Evolutionary conservation across 1,140 invertebrate species (phyloP).

Genomic region (Nixonia krombeini): DNA sequence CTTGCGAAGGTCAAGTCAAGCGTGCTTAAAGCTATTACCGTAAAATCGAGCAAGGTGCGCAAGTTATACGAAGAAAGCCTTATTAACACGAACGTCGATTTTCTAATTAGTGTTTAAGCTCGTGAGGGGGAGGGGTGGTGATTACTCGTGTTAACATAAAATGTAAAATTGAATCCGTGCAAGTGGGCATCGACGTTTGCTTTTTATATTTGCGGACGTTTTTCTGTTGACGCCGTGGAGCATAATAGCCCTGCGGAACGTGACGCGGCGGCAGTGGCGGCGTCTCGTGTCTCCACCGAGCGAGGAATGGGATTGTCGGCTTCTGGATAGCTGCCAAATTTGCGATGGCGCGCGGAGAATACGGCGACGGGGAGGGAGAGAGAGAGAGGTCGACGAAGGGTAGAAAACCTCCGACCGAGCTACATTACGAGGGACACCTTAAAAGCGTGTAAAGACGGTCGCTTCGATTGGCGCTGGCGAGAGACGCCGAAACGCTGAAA

Average conservation of each 20-base stretch:
- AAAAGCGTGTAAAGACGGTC: conserved; percentile 15
- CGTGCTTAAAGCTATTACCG: no score
- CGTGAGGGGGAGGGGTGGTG: no score
- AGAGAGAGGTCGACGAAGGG: not conserved
- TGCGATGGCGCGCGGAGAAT: not conserved
- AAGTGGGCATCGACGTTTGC: not conserved
- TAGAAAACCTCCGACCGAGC: conserved; percentile 6
- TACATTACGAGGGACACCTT: conserved; percentile 15
- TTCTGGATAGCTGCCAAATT: conserved; percentile 16
- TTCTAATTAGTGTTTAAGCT: no score
- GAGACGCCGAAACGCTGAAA: conserved; percentile 8
- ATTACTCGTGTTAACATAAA: conserved; percentile 9
- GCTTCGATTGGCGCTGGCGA: conserved; percentile 18
- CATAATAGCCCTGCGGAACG: conserved; percentile 10
- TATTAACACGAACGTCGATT: no score
- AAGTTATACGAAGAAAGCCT: no score
- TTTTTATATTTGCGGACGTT: conserved; percentile 14
- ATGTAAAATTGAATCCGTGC: conserved; percentile 16
- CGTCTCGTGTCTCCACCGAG: conserved; percentile 9
- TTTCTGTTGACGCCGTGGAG: conserved; percentile 5
- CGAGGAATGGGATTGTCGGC: conserved; percentile 1
- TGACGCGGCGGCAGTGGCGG: conserved; percentile 1
- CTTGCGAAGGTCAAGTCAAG: no score
- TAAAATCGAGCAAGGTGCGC: no score
- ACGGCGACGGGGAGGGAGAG: not conserved